Percentiles rank a stretch among this genome's conserved stretches.
These are phyloP conservation scores for Luehdorfia chinensis DNA, from an alignment of 1,140 invertebrate genomes.

Conservation along the genomic window DNA sequence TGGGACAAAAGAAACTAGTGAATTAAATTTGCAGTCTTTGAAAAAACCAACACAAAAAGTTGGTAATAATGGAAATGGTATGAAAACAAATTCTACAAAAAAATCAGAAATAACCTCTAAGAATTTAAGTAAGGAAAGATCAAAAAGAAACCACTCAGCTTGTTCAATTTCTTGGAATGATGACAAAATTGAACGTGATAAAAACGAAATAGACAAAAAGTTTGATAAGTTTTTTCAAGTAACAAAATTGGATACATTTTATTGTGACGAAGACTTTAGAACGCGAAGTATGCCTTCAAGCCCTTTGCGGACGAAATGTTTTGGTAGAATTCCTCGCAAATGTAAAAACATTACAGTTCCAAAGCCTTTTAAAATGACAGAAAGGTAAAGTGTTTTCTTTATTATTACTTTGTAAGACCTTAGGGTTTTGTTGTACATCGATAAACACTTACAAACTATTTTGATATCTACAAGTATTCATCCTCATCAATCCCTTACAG, in stretches of 20 bases:
- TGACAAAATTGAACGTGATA: slow-evolving; percentile 40
- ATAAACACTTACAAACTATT: too few species aligned
- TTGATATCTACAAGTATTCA: too few species aligned
- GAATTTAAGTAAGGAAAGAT: slow-evolving; percentile 33
- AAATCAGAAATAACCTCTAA: slow-evolving; percentile 10
- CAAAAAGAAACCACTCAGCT: slow-evolving; percentile 62
- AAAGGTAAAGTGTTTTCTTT: slow-evolving; percentile 71
- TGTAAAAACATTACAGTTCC: slow-evolving; percentile 77
- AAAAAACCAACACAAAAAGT: slow-evolving; percentile 21
- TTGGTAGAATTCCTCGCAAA: slow-evolving; percentile 38
- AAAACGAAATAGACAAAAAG: slow-evolving; percentile 54
- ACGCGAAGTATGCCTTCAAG: slow-evolving; percentile 78
- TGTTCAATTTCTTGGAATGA: slow-evolving; percentile 73
- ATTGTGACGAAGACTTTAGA: slow-evolving; percentile 50
- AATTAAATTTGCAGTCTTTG: slow-evolving; percentile 13
- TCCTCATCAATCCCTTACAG: too few species aligned
- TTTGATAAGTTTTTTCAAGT: slow-evolving; percentile 59
- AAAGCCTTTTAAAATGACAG: slow-evolving; percentile 82
- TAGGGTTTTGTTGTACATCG: too few species aligned
- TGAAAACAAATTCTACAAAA: slow-evolving; percentile 22
- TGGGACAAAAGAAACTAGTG: slow-evolving; percentile 20
- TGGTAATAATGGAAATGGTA: slow-evolving; percentile 21
- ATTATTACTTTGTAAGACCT: too few species aligned
- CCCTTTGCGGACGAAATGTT: slow-evolving; percentile 63
- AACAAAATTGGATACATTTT: slow-evolving; percentile 26